A percentile compares a stretch with the other conserved stretches of the same genome.
phyloP scores from a whole-genome alignment of 2,797 vertebrate genomes.

The Cossypha polioptera region DNA sequence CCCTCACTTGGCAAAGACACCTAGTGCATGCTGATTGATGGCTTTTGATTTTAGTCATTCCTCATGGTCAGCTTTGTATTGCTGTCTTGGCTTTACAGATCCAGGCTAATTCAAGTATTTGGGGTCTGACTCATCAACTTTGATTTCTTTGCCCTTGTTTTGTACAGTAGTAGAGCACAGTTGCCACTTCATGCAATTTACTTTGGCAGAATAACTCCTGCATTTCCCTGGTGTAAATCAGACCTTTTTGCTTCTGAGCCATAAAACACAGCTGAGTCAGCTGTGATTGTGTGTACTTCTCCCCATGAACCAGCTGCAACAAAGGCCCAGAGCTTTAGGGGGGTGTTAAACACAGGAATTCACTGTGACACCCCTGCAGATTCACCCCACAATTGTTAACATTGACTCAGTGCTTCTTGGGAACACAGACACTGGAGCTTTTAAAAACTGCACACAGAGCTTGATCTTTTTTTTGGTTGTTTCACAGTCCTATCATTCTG shows the following conservation, averaged over 20 bases:
- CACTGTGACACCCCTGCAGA: background rate
- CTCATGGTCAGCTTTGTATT: background rate
- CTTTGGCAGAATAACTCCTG: background rate
- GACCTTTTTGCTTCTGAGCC: background rate
- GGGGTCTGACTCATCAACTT: background rate
- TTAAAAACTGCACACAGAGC: background rate
- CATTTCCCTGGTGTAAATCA: background rate
- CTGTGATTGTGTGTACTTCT: background rate
- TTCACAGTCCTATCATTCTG: background rate
- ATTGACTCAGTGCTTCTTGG: background rate
- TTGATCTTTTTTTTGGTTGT: background rate
- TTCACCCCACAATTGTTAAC: background rate
- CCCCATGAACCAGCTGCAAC: background rate
- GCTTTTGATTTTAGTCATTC: background rate
- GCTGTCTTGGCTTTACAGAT: background rate
- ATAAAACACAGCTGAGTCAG: background rate
- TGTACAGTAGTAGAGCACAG: background rate
- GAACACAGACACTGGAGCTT: background rate
- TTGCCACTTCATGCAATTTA: background rate
- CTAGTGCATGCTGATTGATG: background rate
- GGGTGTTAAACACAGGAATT: background rate
- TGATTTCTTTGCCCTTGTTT: background rate
- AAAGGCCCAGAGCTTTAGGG: background rate
- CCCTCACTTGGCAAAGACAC: background rate
- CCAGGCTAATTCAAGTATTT: background rate